Conservation (phyloP, 2,113 vertebrate species). For the Colossoma macropomum region DNA sequence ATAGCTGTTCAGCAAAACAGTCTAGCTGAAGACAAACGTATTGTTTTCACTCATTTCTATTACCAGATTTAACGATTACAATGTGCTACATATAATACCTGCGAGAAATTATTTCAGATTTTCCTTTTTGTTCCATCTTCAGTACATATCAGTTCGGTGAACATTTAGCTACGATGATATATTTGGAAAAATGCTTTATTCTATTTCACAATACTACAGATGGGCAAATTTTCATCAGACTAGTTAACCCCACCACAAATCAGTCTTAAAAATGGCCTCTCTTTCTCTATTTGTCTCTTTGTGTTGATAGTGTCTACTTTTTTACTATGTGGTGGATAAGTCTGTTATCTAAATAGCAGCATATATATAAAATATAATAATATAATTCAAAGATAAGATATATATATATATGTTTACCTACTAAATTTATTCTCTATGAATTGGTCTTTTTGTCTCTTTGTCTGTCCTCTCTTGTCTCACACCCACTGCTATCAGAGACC, state of each 20-base stretch:
- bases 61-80: constrained; percentile 38
- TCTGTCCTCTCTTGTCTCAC: constrained; percentile 72
- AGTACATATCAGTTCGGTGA: constrained; percentile 17
- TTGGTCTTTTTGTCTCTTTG: constrained; percentile 74
- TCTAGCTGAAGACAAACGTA: constrained; percentile 50
- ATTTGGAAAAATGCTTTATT: constrained; percentile 15
- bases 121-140: constrained; percentile 26
- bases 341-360: constrained; percentile 70
- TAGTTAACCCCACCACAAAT: constrained; percentile 37
- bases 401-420: constrained; percentile 75
- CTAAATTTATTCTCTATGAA: constrained; percentile 75
- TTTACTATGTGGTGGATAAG: constrained; percentile 70
- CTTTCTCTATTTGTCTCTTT: constrained; percentile 56
- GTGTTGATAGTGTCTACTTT: constrained; percentile 73
- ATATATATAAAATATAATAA: constrained; percentile 70
- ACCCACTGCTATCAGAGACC: constrained; percentile 76
- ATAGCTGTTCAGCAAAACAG: constrained; percentile 64
- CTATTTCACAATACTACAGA: constrained; percentile 18
- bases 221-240: constrained; percentile 26
- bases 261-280: constrained; percentile 43
- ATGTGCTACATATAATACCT: constrained; percentile 49
- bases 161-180: constrained; percentile 24
- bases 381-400: constrained; percentile 68
- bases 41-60: constrained; percentile 61
- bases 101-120: constrained; percentile 26